These are phyloP conservation scores for Drosophila kohkoa DNA, from an alignment of 1,140 invertebrate genomes.

Conservation along the genomic window DNA sequence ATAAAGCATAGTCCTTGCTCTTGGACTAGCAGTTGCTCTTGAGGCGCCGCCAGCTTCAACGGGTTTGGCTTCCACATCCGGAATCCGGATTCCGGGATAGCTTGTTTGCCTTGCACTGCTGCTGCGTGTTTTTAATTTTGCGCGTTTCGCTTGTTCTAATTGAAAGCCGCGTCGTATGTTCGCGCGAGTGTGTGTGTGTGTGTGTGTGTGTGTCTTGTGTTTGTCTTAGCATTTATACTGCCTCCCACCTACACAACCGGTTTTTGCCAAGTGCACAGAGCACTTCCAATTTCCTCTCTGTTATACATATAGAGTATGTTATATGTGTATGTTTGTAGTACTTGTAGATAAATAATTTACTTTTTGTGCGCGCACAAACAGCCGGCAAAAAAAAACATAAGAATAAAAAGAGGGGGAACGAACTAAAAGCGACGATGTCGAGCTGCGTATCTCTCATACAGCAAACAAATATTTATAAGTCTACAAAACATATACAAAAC, in stretches of 20 bases:
- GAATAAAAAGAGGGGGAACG: background rate
- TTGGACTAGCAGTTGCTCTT: background rate
- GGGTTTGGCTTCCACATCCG: slow-evolving; percentile 4
- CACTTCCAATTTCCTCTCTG: slow-evolving; percentile 65
- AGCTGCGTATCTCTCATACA: slow-evolving; percentile 66
- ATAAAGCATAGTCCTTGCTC: background rate
- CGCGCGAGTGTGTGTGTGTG: slow-evolving; percentile 18
- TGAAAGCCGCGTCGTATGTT: slow-evolving; percentile 70
- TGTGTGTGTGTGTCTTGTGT: slow-evolving; percentile 60
- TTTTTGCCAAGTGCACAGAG: slow-evolving; percentile 27
- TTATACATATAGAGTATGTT: slow-evolving; percentile 23
- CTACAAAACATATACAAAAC: slow-evolving; percentile 26
- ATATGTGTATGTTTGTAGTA: background rate
- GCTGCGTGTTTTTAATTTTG: slow-evolving; percentile 82
- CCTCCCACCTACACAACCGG: background rate
- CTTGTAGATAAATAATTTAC: slow-evolving; percentile 83
- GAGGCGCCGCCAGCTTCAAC: background rate
- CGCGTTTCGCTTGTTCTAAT: slow-evolving; percentile 81
- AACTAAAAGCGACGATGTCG: slow-evolving; percentile 66
- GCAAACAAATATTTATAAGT: slow-evolving; percentile 75
- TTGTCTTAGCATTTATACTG: slow-evolving; percentile 77
- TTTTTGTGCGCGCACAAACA: slow-evolving; percentile 76
- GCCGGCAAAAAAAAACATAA: background rate
- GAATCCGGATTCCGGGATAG: slow-evolving; percentile 1
- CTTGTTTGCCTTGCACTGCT: slow-evolving; percentile 76